A percentile compares a stretch with the other conserved stretches of the same genome.
phyloP scores from a whole-genome alignment of 2,888 invertebrate genomes.

The Azorinus chamasolen region DNA sequence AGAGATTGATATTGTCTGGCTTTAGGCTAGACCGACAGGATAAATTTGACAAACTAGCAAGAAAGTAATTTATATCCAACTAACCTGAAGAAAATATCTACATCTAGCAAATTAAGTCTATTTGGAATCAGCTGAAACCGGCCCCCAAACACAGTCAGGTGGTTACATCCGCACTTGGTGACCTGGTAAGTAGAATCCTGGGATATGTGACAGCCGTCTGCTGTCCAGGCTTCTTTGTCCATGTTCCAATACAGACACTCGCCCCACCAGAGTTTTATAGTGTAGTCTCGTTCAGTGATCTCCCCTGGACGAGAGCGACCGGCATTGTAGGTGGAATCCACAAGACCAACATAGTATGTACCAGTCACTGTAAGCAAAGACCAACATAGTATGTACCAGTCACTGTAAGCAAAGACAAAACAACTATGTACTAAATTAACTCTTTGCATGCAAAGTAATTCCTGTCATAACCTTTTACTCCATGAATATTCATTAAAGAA shows the following conservation, averaged over 20 bases:
- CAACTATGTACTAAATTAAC: constrained; percentile 76
- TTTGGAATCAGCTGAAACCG: constrained; percentile 79
- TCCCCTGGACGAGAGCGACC: constrained; percentile 78
- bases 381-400: constrained; percentile 79
- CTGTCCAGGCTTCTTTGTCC: constrained; percentile 71
- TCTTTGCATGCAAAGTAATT: too few relatives aligned
- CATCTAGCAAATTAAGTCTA: constrained; percentile 71
- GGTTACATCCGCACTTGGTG: constrained; percentile 83
- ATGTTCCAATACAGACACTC: constrained; percentile 83
- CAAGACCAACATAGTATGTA: constrained; percentile 79
- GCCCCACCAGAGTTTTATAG: constrained; percentile 81
- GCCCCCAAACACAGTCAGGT: constrained; percentile 83
- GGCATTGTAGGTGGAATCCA: constrained; percentile 81
- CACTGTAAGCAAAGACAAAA: constrained; percentile 73
- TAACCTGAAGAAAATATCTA: constrained; percentile 83
- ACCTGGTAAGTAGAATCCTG: constrained; percentile 72
- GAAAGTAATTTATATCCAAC: constrained; percentile 25
- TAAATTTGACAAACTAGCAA: too few relatives aligned
- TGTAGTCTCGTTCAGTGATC: constrained; percentile 79
- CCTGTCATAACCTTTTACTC: too few relatives aligned
- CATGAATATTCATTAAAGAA: too few relatives aligned
- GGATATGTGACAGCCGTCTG: constrained; percentile 78
- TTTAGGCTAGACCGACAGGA: too few relatives aligned
- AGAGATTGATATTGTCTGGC: too few relatives aligned
- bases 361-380: constrained; percentile 69